Conservation (phyloP, 1,140 invertebrate species). For the Hesperophylax magnus region DNA sequence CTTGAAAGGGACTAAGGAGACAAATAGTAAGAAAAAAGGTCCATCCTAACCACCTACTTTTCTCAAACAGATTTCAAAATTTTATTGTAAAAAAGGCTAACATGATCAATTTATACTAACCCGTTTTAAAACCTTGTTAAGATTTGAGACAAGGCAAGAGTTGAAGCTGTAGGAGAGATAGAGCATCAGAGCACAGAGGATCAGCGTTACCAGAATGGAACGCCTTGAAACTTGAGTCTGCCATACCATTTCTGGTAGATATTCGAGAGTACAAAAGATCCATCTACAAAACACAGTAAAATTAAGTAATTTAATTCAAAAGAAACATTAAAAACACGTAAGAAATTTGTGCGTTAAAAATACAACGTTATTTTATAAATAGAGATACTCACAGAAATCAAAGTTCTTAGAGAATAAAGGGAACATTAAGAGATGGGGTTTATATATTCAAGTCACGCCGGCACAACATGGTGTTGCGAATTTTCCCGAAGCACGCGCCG, state of each 20-base stretch:
- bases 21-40: too few relatives aligned
- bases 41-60: too few relatives aligned
- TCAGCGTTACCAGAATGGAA: slow-evolving; percentile 62
- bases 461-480: slow-evolving; percentile 32
- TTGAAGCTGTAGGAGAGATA: slow-evolving; percentile 74
- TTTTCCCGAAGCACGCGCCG: slow-evolving; percentile 33
- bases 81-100: too few relatives aligned
- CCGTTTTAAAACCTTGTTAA: slow-evolving; percentile 64
- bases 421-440: slow-evolving; percentile 18
- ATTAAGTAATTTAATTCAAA: not conserved
- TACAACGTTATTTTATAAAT: not conserved
- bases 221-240: slow-evolving; percentile 60
- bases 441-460: slow-evolving; percentile 34
- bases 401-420: slow-evolving; percentile 26
- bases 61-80: too few relatives aligned
- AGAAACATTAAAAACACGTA: not conserved
- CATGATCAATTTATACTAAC: slow-evolving; percentile 58
- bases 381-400: slow-evolving; percentile 24
- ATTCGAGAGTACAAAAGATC: slow-evolving; percentile 32
- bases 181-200: slow-evolving; percentile 64
- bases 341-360: not conserved
- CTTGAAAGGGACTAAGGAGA: too few relatives aligned
- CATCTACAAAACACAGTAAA: slow-evolving; percentile 45
- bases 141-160: slow-evolving; percentile 70
- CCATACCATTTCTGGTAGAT: slow-evolving; percentile 54